Percentiles rank a stretch among this genome's conserved stretches.
Conservation (phyloP, 2,797 vertebrate genomes). For the Acomys russatus region DNA sequence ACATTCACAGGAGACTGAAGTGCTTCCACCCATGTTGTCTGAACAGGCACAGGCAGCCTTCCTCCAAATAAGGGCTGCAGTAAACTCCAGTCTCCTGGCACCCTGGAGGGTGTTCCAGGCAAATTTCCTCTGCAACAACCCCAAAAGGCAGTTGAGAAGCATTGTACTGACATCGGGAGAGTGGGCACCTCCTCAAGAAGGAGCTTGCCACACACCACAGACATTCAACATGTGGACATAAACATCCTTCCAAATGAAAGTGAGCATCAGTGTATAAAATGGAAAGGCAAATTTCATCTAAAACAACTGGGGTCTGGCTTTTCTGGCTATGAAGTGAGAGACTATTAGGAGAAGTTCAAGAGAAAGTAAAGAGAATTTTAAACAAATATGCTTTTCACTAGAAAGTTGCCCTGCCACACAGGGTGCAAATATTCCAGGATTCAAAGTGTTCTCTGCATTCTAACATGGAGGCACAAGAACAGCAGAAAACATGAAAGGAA, state of each 20-base stretch:
- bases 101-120: background rate
- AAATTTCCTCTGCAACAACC: slow-evolving; percentile 2
- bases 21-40: background rate
- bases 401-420: background rate
- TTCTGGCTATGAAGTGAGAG: background rate
- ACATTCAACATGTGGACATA: slow-evolving; percentile 12
- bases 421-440: background rate
- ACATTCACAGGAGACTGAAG: slow-evolving; percentile 42
- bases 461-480: background rate
- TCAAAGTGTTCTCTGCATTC: slow-evolving; percentile 2
- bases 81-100: slow-evolving; percentile 50
- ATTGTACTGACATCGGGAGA: background rate
- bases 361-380: background rate
- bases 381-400: background rate
- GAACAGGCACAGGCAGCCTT: background rate
- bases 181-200: slow-evolving; percentile 8
- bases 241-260: slow-evolving; percentile 64
- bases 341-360: background rate
- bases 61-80: slow-evolving; percentile 41
- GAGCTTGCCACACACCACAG: background rate
- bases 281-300: slow-evolving; percentile 12
- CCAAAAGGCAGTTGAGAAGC: slow-evolving; percentile 41
- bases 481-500: background rate
- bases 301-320: background rate
- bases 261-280: background rate